Conservation (phyloP, 2,888 invertebrate species). For the Aleiodes testaceus region DNA sequence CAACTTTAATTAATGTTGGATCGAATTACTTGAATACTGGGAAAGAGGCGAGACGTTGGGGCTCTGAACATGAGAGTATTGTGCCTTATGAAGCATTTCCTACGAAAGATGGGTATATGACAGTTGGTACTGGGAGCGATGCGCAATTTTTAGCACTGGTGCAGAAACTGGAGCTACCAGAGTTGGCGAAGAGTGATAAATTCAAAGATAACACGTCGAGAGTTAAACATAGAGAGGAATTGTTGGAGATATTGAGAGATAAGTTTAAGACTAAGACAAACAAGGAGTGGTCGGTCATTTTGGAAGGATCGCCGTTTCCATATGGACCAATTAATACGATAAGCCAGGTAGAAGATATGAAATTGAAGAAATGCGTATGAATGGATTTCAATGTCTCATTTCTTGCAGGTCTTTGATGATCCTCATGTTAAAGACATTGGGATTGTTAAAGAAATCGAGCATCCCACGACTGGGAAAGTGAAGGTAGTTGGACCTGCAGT, state of each 20-base stretch:
- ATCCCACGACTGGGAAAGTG: constrained; percentile 81
- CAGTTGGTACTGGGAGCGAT: constrained; percentile 92
- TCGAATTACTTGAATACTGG: constrained; percentile 92
- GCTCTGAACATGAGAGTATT: constrained; percentile 95
- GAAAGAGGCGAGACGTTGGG: constrained; percentile 85
- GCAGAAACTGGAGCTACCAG: constrained; percentile 76
- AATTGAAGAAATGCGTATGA: background rate
- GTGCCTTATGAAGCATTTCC: constrained; percentile 95
- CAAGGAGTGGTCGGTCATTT: constrained; percentile 82
- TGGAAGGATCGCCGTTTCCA: constrained; percentile 86
- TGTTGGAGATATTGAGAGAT: constrained; percentile 79
- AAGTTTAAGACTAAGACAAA: constrained; percentile 80
- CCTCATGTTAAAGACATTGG: constrained; percentile 85
- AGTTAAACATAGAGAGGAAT: constrained; percentile 83
- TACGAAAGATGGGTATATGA: constrained; percentile 87
- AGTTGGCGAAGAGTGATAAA: constrained; percentile 78
- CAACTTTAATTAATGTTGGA: constrained; percentile 90
- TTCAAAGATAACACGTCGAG: constrained; percentile 84
- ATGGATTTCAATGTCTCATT: constrained; percentile 28
- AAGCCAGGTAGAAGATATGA: constrained; percentile 75
- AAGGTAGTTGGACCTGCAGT: constrained; percentile 92
- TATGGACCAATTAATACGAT: constrained; percentile 93
- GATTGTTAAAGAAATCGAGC: constrained; percentile 82
- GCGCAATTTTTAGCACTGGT: constrained; percentile 85
- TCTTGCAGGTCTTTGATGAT: constrained; percentile 84